phyloP scores from a whole-genome alignment of 2,797 vertebrate genomes.

The Botia kubotai region DNA sequence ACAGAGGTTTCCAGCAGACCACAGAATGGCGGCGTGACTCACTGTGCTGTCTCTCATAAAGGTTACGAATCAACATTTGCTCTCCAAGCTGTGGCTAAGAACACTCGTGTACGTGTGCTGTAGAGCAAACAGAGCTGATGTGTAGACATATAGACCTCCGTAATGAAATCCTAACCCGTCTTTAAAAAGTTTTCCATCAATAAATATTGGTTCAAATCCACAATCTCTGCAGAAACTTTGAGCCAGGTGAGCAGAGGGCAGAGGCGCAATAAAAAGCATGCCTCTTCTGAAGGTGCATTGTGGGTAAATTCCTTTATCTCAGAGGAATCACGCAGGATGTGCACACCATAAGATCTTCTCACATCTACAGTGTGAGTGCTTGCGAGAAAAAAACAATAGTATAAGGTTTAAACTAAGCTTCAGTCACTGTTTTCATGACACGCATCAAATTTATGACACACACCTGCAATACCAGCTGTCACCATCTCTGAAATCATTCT shows the following conservation, averaged over 20 bases:
- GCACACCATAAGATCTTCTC: neutral
- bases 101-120: constrained; percentile 11
- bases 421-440: neutral
- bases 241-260: neutral
- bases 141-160: neutral
- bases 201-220: constrained; percentile 26
- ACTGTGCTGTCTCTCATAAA: constrained; percentile 31
- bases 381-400: neutral
- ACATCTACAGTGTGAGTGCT: neutral
- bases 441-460: too few species aligned
- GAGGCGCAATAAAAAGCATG: neutral
- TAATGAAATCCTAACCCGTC: constrained; percentile 27
- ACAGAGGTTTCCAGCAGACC: constrained; percentile 35
- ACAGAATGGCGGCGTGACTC: constrained; percentile 43
- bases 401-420: neutral
- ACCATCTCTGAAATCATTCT: too few species aligned
- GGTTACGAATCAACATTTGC: constrained; percentile 37
- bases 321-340: neutral
- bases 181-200: constrained; percentile 24
- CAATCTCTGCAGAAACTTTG: neutral
- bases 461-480: too few species aligned
- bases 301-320: constrained; percentile 4
- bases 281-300: neutral
- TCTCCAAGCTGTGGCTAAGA: constrained; percentile 36
- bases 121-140: constrained; percentile 14